Evolutionary conservation across 2,113 vertebrate genomes (phyloP), one percentile per base, ranked within the genome.

Genomic region (Laterallus jamaicensis): DNA sequence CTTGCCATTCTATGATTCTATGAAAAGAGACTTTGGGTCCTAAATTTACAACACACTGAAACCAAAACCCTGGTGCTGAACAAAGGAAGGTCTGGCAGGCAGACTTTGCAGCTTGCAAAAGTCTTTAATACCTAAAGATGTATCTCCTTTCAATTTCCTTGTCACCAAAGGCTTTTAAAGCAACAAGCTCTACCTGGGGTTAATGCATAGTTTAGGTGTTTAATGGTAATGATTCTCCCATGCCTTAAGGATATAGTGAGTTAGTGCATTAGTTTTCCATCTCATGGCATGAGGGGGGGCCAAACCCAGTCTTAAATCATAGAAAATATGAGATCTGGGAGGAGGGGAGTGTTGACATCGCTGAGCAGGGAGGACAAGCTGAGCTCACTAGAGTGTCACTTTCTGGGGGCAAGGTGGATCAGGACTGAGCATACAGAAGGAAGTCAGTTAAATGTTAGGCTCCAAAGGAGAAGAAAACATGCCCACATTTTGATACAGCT

Each of bases 401-500:
- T 63, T 69, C 59, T 42, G 32, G 47, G 54, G 47, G 35, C 32
- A 44, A 81, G 26, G 40, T 71, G 42, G 66, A 67, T 62, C 54
- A 82, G 58, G 25, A 40, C 18, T 40, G 42, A 47, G 60, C 1
- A 0, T 13, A 50, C 1, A 1, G 47, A 77, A 28, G 32, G 47
- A 77, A 77, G 42, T 7, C 37, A 54, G 54, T 56, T 47, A 59
- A 40, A 63, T 6, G 10, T 9, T 12, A 31, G 47, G 58, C 40
- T 60, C 28, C 59, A 71, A 37, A 81, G 54, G 35, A 52, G 60
- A 75, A 40, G 28, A 56, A 55, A 59, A 39, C n/a, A 56, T 59
- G 24, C 6, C 11, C 9, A 15, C 0, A 0, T 69, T 81, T 68
- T 35, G n/a, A 54, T 39, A n/a, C 3, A 49, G 64, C 31, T 63